phyloP scores from a whole-genome alignment of 2,888 invertebrate species.

The Erebia epiphron region DNA sequence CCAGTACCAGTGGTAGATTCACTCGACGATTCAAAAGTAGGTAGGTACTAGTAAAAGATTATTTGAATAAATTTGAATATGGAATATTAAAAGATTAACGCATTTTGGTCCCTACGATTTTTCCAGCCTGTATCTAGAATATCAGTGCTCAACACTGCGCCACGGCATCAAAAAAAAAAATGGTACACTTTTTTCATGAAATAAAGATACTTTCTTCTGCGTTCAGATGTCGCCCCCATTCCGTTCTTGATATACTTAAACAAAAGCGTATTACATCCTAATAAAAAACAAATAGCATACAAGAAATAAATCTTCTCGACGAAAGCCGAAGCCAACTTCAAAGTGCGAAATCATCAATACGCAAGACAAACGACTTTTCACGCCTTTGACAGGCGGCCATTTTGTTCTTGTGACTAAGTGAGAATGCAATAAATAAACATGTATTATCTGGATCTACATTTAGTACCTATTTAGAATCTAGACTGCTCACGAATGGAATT shows the following conservation, averaged over 20 bases:
- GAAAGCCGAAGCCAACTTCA: conserved; percentile 25
- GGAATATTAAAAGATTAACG: no score
- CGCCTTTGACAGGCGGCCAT: conserved; percentile 27
- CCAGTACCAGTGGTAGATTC: no score
- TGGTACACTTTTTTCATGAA: no score
- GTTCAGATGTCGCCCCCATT: not conserved
- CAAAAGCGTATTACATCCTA: not conserved
- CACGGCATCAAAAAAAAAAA: no score
- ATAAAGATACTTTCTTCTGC: no score
- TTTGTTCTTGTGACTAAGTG: conserved; percentile 22
- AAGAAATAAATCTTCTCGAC: conserved; percentile 32
- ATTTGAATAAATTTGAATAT: no score
- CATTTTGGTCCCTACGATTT: no score
- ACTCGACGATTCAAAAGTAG: no score
- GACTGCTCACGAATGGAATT: not conserved
- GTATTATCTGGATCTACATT: not conserved
- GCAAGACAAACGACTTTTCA: conserved; percentile 25
- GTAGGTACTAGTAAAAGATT: no score
- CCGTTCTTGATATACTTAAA: not conserved
- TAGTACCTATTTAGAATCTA: not conserved
- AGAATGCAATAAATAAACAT: conserved; percentile 17
- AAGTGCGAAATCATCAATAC: conserved; percentile 27
- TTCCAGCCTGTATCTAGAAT: no score
- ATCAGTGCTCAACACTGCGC: no score
- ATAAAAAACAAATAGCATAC: conserved; percentile 16